phyloP scores from a whole-genome alignment of 2,888 invertebrate species.

The Pristionchus entomophagus region DNA sequence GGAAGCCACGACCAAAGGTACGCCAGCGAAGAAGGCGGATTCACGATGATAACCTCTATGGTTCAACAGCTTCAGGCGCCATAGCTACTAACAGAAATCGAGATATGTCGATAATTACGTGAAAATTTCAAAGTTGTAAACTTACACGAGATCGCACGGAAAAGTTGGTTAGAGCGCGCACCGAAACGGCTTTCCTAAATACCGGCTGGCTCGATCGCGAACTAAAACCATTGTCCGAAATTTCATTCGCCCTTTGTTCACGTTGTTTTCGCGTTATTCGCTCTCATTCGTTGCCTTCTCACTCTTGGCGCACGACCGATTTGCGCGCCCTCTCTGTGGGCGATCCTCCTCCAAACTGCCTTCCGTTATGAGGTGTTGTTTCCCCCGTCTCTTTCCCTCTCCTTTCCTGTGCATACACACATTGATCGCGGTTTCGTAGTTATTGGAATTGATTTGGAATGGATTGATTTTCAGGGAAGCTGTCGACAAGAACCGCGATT shows the following conservation, averaged over 20 bases:
- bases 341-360: background rate
- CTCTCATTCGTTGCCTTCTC: background rate
- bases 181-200: background rate
- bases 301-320: background rate
- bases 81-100: background rate
- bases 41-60: background rate
- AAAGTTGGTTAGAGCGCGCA: background rate
- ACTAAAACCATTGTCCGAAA: background rate
- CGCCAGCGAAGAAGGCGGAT: background rate
- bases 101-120: no score
- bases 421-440: background rate
- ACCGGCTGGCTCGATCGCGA: background rate
- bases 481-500: background rate
- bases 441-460: background rate
- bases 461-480: conserved; percentile 3
- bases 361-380: conserved; percentile 26
- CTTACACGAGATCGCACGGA: background rate
- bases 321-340: no score
- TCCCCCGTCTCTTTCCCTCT: background rate
- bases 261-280: background rate
- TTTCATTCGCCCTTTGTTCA: background rate
- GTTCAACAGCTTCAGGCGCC: background rate
- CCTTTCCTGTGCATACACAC: background rate
- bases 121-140: background rate
- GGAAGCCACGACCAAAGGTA: background rate